A percentile compares a stretch with the other conserved stretches of the same genome.
Evolutionary conservation across 1,140 invertebrate species (phyloP).

Genomic region (Ips typographus): DNA sequence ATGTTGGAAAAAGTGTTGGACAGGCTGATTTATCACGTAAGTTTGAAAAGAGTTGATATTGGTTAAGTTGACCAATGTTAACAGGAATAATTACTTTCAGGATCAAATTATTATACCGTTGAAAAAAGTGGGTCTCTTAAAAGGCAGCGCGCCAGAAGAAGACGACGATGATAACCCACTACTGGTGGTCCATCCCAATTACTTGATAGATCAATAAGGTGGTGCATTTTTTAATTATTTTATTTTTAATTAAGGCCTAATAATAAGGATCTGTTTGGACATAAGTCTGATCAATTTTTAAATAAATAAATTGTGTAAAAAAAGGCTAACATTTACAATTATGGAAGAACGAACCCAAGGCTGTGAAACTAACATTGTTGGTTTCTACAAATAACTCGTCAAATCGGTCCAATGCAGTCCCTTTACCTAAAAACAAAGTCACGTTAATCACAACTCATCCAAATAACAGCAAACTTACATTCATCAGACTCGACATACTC

Average conservation of each 20-base stretch:
- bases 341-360: constrained; percentile 39
- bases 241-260: neutral
- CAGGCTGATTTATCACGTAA: constrained; percentile 85
- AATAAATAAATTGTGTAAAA: too few relatives aligned
- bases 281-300: neutral
- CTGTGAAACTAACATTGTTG: constrained; percentile 31
- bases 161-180: constrained; percentile 76
- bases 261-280: too few relatives aligned
- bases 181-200: constrained; percentile 95
- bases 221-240: constrained; percentile 10
- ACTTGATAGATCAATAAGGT: constrained; percentile 68
- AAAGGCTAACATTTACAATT: neutral
- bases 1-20: constrained; percentile 96
- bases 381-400: constrained; percentile 38
- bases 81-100: constrained; percentile 55
- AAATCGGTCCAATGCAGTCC: constrained; percentile 41
- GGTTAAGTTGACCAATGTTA: neutral
- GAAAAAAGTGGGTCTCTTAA: constrained; percentile 64
- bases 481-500: constrained; percentile 21
- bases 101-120: constrained; percentile 92
- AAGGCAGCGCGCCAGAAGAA: constrained; percentile 54
- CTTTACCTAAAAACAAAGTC: constrained; percentile 35
- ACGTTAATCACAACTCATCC: neutral
- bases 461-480: constrained; percentile 25
- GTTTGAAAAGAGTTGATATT: constrained; percentile 46